phyloP scores from a whole-genome alignment of 2,888 invertebrate species.

The Metacarcinus magister region DNA sequence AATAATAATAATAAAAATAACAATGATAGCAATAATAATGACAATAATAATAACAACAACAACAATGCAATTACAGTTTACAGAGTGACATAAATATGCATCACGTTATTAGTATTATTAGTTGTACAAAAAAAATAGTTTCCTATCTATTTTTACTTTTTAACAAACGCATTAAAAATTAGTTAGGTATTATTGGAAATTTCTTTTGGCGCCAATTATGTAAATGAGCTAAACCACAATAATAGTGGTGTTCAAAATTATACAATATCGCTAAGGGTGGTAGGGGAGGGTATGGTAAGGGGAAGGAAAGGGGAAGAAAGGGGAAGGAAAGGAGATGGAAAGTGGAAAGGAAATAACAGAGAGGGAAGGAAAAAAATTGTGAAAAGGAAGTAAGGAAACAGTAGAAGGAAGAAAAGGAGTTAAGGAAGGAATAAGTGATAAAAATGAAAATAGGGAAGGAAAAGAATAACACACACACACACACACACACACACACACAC shows the following conservation, averaged over 20 bases:
- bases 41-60: too few relatives aligned
- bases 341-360: too few relatives aligned
- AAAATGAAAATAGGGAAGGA: not conserved
- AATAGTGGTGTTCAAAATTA: not conserved
- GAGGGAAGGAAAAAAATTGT: not conserved
- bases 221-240: not conserved
- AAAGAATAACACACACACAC: not conserved
- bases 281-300: not conserved
- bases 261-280: not conserved
- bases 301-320: not conserved
- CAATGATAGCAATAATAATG: too few relatives aligned
- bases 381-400: not conserved
- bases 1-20: not conserved
- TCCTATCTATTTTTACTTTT: not conserved
- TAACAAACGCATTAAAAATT: not conserved
- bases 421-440: not conserved
- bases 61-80: not conserved
- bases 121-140: not conserved
- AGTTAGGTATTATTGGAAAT: not conserved
- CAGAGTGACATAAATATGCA: not conserved
- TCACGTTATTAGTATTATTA: not conserved
- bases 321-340: not conserved
- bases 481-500: conserved; percentile 16
- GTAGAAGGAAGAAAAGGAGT: not conserved
- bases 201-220: conserved; percentile 17